These are phyloP conservation scores for Laticauda colubrina DNA, from an alignment of 2,113 vertebrate species.

Conservation along the genomic window DNA sequence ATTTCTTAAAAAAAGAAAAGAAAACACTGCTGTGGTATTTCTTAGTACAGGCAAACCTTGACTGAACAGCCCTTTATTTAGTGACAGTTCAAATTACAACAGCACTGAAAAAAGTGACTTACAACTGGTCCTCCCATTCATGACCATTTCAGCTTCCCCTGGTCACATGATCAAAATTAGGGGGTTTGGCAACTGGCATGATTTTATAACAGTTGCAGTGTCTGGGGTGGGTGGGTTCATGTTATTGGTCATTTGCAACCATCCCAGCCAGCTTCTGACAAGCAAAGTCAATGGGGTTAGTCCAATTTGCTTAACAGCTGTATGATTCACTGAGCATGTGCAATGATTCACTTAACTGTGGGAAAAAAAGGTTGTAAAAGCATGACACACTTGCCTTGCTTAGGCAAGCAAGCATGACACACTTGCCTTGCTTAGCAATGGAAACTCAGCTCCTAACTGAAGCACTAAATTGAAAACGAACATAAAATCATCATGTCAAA, in stretches of 20 bases:
- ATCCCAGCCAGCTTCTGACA: background rate
- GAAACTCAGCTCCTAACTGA: background rate
- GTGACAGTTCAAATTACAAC: background rate
- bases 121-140: background rate
- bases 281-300: background rate
- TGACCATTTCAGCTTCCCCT: no score
- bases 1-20: no score
- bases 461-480: background rate
- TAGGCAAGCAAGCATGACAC: background rate
- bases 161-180: no score
- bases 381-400: background rate
- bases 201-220: no score
- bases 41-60: background rate
- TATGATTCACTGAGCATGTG: background rate
- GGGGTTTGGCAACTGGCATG: no score
- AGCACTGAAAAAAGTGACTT: background rate
- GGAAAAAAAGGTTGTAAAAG: background rate
- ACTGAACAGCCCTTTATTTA: background rate
- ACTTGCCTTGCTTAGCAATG: background rate
- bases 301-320: rapidly evolving
- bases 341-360: background rate
- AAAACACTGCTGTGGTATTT: no score
- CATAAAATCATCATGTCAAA: background rate
- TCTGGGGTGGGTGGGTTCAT: background rate
- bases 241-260: background rate